These are phyloP conservation scores for Melitaea athalia DNA, from an alignment of 2,888 invertebrate species.

Conservation along the genomic window DNA sequence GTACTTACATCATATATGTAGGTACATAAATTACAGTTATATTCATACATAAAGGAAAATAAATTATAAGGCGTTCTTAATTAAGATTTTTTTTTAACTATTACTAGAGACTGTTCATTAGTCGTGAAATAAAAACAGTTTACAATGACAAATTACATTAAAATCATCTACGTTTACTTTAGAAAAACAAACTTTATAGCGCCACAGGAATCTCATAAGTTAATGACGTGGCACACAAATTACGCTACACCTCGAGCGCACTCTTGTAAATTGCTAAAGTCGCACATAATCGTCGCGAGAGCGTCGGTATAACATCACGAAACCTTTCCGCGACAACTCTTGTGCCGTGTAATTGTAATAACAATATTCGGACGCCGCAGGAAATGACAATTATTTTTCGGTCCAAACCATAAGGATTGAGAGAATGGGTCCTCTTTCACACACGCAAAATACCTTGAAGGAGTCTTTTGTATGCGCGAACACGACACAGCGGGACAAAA, in stretches of 20 bases:
- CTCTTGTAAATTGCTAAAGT: conserved; percentile 53
- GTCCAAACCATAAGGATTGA: conserved; percentile 69
- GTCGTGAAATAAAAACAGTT: conserved; percentile 1
- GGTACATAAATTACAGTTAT: too few species aligned
- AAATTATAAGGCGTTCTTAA: not conserved
- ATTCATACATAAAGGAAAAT: not conserved
- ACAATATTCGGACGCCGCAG: conserved; percentile 68
- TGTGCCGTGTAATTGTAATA: conserved; percentile 46
- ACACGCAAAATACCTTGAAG: conserved; percentile 78
- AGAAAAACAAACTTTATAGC: conserved; percentile 9
- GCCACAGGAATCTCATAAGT: conserved; percentile 27
- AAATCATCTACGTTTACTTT: conserved; percentile 8
- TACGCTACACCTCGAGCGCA: conserved; percentile 49
- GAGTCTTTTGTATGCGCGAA: conserved; percentile 64
- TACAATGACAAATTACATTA: conserved; percentile 9
- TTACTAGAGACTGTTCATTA: not conserved
- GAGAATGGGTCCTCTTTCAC: conserved; percentile 77
- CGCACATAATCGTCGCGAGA: conserved; percentile 53
- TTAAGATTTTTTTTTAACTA: not conserved
- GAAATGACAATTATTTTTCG: conserved; percentile 82
- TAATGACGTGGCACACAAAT: conserved; percentile 42
- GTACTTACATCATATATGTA: too few species aligned
- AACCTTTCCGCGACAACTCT: conserved; percentile 50
- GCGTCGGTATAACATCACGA: conserved; percentile 51
- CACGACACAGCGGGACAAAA: conserved; percentile 62